Evolutionary conservation across 2,113 vertebrate species (phyloP), one percentile per base, ranked within the genome.

Genomic region (Sclerurus mexicanus): DNA sequence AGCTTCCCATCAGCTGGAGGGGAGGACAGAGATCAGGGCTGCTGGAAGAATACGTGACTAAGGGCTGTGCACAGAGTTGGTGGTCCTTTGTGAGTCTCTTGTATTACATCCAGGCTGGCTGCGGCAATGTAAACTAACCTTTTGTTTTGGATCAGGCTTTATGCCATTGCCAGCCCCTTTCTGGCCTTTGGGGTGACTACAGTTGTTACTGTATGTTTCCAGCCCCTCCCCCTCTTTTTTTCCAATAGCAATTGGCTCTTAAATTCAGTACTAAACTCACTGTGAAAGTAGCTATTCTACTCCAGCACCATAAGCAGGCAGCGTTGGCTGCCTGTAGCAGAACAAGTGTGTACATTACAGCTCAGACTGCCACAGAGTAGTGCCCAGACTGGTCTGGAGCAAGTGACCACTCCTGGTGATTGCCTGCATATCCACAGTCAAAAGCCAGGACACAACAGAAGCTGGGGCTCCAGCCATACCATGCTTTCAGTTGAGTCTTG

Each of bases 11-110:
- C 28, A 52, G 42, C 27, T 35, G 42, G 15, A 85, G 12, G 10
- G 23, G 17, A 59, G 19, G 30, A 27, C 21, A 58, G n/a, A 7
- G 27, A 44, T 35, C 7, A 24, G 31, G 23, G 33, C 13, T 72
- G 30, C 31, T 59, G 30, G 27, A 91, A 33, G 31, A 62, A 37
- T 21, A 8, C 0, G 1, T 5, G 28, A 47, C 31, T 35, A 11
- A 30, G 37, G 40, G 33, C 31, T 5, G 1, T 6, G 7, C 24
- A 27, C 1, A 1, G 20, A 6, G 1, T 3, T 40, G 10, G 2
- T 42, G 25, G 30, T 60, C 31, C 49, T 44, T 68, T 69, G 35
- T 0, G 0, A 42, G 53, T 4, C 20, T 63, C 35, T 19, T 47
- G 7, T 3, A 2, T 21, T 68, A 40, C 1, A 2, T 4, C 25